Conservation (phyloP, 2,888 invertebrate species). For the Rhingia campestris region DNA sequence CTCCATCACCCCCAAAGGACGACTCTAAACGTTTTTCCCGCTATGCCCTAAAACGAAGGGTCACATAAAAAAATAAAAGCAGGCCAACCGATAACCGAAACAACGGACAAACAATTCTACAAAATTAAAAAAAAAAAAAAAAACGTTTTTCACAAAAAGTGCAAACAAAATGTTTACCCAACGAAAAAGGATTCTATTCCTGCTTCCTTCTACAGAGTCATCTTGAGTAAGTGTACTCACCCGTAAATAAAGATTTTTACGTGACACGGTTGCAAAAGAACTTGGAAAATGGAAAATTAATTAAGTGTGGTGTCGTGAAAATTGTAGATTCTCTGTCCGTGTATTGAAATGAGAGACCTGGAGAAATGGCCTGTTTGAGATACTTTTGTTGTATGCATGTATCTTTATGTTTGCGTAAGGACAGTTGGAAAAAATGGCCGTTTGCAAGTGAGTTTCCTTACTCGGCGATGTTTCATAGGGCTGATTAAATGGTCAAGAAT, state of each 20-base stretch:
- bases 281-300: slow-evolving; percentile 28
- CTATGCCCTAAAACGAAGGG: background rate
- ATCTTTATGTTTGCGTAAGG: no score
- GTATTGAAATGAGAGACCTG: no score
- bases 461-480: no score
- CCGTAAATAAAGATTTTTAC: slow-evolving; percentile 54
- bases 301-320: slow-evolving; percentile 36
- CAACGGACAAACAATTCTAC: background rate
- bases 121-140: slow-evolving; percentile 7
- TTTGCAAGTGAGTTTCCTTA: no score
- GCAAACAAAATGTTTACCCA: slow-evolving; percentile 53
- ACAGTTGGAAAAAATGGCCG: no score
- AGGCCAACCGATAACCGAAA: background rate
- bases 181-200: background rate
- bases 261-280: slow-evolving; percentile 31
- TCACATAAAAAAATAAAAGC: slow-evolving; percentile 23
- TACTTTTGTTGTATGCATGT: no score
- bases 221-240: slow-evolving; percentile 41
- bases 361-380: no score
- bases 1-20: background rate
- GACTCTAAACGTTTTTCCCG: slow-evolving; percentile 22
- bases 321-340: background rate
- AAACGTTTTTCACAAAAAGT: slow-evolving; percentile 27
- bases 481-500: no score
- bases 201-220: background rate